phyloP scores from a whole-genome alignment of 2,888 invertebrate species.

The Andrena dorsata region DNA sequence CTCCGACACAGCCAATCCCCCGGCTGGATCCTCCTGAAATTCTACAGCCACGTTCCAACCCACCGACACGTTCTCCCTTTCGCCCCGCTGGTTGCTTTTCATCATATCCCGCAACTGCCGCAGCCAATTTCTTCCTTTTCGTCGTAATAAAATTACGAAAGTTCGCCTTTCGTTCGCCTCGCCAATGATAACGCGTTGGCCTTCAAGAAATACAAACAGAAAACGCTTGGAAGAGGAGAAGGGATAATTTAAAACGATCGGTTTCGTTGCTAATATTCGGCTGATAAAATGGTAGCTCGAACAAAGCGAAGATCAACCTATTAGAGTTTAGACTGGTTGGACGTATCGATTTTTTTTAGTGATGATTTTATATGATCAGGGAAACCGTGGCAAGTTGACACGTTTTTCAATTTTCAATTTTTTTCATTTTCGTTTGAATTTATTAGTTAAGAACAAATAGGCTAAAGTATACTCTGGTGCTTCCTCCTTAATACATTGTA shows the following conservation, averaged over 20 bases:
- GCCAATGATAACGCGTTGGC: background rate
- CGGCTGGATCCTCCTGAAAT: constrained; percentile 71
- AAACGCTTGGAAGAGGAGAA: background rate
- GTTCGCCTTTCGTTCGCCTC: constrained; percentile 1
- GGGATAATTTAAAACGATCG: background rate
- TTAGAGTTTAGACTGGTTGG: too few relatives aligned
- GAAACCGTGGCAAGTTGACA: too few relatives aligned
- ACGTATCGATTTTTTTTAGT: too few relatives aligned
- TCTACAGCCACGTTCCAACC: constrained; percentile 68
- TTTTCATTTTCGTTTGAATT: too few relatives aligned
- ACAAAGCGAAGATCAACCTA: too few relatives aligned
- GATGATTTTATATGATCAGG: too few relatives aligned
- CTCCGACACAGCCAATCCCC: constrained; percentile 75
- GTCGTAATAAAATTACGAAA: constrained; percentile 22
- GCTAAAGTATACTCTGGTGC: too few relatives aligned
- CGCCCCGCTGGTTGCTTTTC: constrained; percentile 39
- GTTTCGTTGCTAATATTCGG: background rate
- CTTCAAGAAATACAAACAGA: background rate
- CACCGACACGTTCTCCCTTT: constrained; percentile 55
- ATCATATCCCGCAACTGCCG: constrained; percentile 42
- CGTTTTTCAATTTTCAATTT: too few relatives aligned
- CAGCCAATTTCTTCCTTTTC: constrained; percentile 45
- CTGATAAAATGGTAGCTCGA: too few relatives aligned
- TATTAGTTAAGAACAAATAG: too few relatives aligned
- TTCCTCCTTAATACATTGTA: too few relatives aligned